These are phyloP conservation scores for Siniperca knerii DNA, from an alignment of 2,113 vertebrate species.

Conservation along the genomic window DNA sequence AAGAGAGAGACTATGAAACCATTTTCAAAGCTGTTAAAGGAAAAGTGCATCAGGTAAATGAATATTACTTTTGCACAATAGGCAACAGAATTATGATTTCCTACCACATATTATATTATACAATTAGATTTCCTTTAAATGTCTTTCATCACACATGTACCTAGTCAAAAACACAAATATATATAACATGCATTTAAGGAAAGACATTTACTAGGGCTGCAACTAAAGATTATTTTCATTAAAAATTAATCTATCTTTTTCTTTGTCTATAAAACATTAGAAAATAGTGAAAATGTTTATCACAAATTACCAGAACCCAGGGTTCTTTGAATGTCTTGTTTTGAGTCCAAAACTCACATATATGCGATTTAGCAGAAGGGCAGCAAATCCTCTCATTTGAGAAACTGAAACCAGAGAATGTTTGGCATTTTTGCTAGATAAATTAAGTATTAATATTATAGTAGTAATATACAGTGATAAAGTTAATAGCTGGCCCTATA, in stretches of 20 bases:
- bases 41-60: constrained; percentile 86
- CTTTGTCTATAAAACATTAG: neutral
- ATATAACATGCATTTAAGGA: neutral
- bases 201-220: neutral
- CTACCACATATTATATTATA: neutral
- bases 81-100: neutral
- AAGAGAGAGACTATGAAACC: constrained; percentile 88
- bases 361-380: neutral
- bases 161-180: neutral
- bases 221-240: neutral
- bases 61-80: neutral
- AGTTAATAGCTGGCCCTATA: too few relatives aligned
- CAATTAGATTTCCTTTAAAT: neutral
- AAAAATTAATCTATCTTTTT: neutral
- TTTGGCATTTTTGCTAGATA: too few relatives aligned
- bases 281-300: neutral
- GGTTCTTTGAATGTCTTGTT: neutral
- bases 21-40: constrained; percentile 85
- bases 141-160: neutral
- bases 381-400: neutral
- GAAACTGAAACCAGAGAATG: neutral
- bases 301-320: neutral
- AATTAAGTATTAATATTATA: too few relatives aligned
- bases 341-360: neutral
- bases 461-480: too few relatives aligned